Base-by-base conservation (phyloP, 2,113 vertebrate species). In the Varanus salvator region DNA sequence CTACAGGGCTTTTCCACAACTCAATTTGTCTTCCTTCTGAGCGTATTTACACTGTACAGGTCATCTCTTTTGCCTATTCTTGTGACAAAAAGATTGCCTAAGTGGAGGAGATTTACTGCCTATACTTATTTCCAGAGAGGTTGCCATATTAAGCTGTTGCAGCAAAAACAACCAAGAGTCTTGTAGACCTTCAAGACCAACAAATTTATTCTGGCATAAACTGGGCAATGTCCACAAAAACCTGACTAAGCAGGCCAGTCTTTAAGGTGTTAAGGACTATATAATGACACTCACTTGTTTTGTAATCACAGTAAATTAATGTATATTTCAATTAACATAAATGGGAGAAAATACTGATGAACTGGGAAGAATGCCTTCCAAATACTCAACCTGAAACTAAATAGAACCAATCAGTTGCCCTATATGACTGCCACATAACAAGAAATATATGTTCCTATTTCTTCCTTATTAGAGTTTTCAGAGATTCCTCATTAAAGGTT, bases 51-150 rank as follows among this genome's bases (percentile, higher is more conserved):
- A 84, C 48, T 8, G 8, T 66, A 68, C 29, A n/a, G 50, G 25
- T n/a, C 27, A 80, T 15, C 64, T 85, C 38, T 31, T 29, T 85
- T 71, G 25, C 44, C 9, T 84, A 84, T 87, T 82, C 1, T 21
- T 78, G 74, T n/a, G 0, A 0, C 0, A 0, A 87, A 38, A 44
- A 0, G 1, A 86, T 92, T 91, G n/a, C 87, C 50, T 31, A 38
- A 90, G 90, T 44, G 91, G 90, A 92, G 90, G 87, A 64, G 84
- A 94, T 89, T 85, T 92, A 76, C 3, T 8, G 34, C 87, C 54
- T 54, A 54, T 54, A 54, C 54, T 89, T 93, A 91, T 64, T 64
- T 64, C 60, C 60, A 64, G 60, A 64, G 60, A 64, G 60, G 60
- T 64, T 19, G 60, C 60, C 17, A 19, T 64, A 19, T 64, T 64